Evolutionary conservation across 2,797 vertebrate species (phyloP).

Genomic region (Mallotus villosus): DNA sequence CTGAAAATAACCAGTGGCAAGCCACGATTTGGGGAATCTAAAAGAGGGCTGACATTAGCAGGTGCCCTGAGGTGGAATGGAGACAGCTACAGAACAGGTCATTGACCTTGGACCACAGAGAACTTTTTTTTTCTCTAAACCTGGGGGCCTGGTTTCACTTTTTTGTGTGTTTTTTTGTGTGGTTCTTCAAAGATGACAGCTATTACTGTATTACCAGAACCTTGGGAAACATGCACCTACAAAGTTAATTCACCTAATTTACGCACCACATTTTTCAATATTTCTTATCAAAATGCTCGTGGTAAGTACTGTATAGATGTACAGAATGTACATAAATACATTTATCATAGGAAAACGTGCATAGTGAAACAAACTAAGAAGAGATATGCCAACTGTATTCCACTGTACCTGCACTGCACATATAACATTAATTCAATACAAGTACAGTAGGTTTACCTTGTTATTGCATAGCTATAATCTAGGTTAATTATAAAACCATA

Average conservation of each 20-base stretch:
- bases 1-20: slow-evolving; percentile 82
- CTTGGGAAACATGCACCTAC: neutral
- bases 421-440: neutral
- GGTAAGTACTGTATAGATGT: too few relatives aligned
- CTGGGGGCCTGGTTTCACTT: slow-evolving; percentile 72
- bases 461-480: neutral
- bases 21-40: slow-evolving; percentile 71
- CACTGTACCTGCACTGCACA: too few relatives aligned
- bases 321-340: too few relatives aligned
- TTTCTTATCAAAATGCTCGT: too few relatives aligned
- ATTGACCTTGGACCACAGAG: slow-evolving; percentile 77
- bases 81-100: slow-evolving; percentile 80
- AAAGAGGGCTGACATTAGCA: slow-evolving; percentile 73
- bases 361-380: too few relatives aligned
- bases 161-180: slow-evolving; percentile 36
- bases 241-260: neutral
- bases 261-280: too few relatives aligned
- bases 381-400: too few relatives aligned
- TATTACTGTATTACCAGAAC: neutral
- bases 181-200: slow-evolving; percentile 5
- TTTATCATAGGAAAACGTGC: neutral
- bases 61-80: slow-evolving; percentile 79
- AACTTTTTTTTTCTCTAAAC: slow-evolving; percentile 66
- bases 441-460: neutral
- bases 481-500: neutral